Evolutionary conservation across 2,888 invertebrate species (phyloP).

Genomic region (Chaetogeoica ovagalla): DNA sequence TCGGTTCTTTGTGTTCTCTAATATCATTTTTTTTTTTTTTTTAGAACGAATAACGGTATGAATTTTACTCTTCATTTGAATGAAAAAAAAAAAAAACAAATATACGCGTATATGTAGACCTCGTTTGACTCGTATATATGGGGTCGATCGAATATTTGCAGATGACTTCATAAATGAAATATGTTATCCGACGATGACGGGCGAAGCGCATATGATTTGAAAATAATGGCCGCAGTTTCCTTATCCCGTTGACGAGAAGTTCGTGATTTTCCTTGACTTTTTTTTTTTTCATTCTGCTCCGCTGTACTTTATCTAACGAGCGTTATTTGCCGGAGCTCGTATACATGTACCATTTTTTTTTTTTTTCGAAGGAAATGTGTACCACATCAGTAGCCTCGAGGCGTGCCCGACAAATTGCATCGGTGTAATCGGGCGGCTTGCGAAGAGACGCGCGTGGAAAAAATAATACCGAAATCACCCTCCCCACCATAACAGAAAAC

Average conservation of each 20-base stretch:
- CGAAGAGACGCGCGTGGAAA: not conserved
- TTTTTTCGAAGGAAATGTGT: constrained; percentile 6
- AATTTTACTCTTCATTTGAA: not conserved
- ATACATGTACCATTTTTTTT: not conserved
- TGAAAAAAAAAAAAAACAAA: too few relatives aligned
- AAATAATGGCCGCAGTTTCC: constrained; percentile 37
- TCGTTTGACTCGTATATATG: not conserved
- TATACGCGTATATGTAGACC: not conserved
- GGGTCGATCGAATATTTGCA: constrained; percentile 31
- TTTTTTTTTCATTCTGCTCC: constrained; percentile 9
- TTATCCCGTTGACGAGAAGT: constrained; percentile 30
- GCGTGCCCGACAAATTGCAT: constrained; percentile 29
- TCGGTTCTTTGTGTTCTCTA: too few relatives aligned
- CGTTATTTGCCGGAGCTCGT: not conserved
- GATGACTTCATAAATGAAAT: constrained; percentile 45
- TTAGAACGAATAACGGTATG: not conserved
- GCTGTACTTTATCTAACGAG: constrained; percentile 36
- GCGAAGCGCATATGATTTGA: constrained; percentile 41
- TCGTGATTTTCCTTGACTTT: constrained; percentile 4
- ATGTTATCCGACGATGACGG: constrained; percentile 36
- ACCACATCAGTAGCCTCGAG: constrained; percentile 27
- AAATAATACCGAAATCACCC: constrained; percentile 26
- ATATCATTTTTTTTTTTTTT: not conserved
- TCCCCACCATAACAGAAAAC: not conserved
- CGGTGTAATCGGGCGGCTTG: constrained; percentile 8